Evolutionary conservation across 2,797 vertebrate genomes (phyloP).

Genomic region (Antennarius maculatus): DNA sequence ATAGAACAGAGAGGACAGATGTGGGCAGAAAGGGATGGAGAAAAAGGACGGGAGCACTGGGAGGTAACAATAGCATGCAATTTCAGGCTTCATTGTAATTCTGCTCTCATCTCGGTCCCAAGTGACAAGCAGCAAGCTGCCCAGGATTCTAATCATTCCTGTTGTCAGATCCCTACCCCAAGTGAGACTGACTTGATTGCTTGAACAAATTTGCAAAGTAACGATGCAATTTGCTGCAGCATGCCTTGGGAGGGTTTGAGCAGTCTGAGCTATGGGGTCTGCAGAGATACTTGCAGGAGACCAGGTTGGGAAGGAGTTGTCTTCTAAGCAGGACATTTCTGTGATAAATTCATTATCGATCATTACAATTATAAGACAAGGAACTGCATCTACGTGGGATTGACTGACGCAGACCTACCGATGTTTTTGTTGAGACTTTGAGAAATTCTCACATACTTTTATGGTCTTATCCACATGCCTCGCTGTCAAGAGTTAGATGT

Average conservation of each 20-base stretch:
- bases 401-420: background rate
- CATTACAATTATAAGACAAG: constrained; percentile 32
- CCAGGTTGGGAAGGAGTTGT: constrained; percentile 25
- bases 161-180: constrained; percentile 76
- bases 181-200: constrained; percentile 81
- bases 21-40: constrained; percentile 33
- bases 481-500: too few relatives aligned
- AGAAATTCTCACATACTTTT: background rate
- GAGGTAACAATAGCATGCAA: constrained; percentile 70
- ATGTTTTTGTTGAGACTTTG: background rate
- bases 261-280: constrained; percentile 39
- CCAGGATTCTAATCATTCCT: constrained; percentile 79
- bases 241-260: constrained; percentile 54
- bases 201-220: constrained; percentile 84
- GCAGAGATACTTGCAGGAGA: constrained; percentile 36
- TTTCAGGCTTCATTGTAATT: constrained; percentile 79
- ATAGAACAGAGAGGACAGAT: constrained; percentile 52
- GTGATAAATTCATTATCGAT: constrained; percentile 53
- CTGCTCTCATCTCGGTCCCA: constrained; percentile 69
- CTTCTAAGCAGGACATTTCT: constrained; percentile 32
- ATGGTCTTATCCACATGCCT: too few relatives aligned
- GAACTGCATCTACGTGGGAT: background rate
- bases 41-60: constrained; percentile 55
- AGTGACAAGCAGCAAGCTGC: constrained; percentile 60
- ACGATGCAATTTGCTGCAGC: constrained; percentile 77